Evolutionary conservation across 1,140 invertebrate genomes (phyloP), one percentile per base, ranked within the genome.

Genomic region (Cydia amplana): DNA sequence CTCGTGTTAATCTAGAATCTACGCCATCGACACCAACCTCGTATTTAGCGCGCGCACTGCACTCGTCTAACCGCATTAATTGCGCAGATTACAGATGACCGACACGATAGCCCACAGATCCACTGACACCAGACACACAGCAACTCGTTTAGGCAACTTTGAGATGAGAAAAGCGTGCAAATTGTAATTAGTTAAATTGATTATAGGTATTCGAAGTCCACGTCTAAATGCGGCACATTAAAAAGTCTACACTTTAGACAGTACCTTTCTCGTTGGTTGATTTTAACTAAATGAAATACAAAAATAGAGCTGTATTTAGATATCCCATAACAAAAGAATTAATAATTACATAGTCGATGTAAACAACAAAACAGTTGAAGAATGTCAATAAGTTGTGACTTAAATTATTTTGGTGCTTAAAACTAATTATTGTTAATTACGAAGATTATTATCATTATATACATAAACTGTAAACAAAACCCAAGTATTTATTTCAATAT

Each of bases 371-470:
- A 46, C 12, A 16, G 10, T 46, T 46, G 14, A 46, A 46, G 43
- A 46, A 46, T 40, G 36, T 46, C 16, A 46, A 0, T 14, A 46
- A 46, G 43, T 46, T 46, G 20, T 32, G 36, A 0, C n/a, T 32
- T 32, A 0, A n/a, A 67, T 36, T n/a, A n/a, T 67, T 67, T 28
- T 1, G 10, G 64, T 67, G 64, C 6, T 65, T 67, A 12, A 67
- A 67, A 12, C 25, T 67, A 67, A 28, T 67, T 67, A 67, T 67
- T 36, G 14, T 67, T 67, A 67, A 67, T 67, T 67, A 67, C 25
- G 2, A 32, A 14, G 14, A 36, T 32, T 67, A 67, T 32, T 5
- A 67, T 67, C 64, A 32, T 14, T 20, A 25, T 63, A 63, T 9
- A 36, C 4, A 14, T 23, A 46, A 2, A 46, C 43, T 46, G 12